Percentiles rank a stretch among this genome's conserved stretches.
Conservation (phyloP, 92 coral and sea anemone genomes). For the Heteractis magnifica region DNA sequence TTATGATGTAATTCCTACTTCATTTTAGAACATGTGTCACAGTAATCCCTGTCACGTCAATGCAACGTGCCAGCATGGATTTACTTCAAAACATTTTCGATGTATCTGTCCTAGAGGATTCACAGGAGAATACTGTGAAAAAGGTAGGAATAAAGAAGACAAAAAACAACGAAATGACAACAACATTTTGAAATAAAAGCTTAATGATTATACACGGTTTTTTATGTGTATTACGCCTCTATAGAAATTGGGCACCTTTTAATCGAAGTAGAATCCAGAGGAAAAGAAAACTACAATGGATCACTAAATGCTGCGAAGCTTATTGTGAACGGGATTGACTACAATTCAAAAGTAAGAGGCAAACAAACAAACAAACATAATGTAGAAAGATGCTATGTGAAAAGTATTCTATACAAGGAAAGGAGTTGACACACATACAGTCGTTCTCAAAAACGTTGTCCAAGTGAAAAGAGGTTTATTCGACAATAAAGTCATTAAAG, state of each 20-base stretch:
- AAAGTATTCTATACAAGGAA: too few species aligned
- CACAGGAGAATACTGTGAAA: conserved; percentile 15
- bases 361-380: not conserved
- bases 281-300: not conserved
- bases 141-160: not conserved
- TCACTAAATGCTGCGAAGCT: not conserved
- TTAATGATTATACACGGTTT: too few species aligned
- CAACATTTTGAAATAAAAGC: too few species aligned
- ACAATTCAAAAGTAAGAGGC: not conserved
- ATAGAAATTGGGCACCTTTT: not conserved
- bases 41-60: conserved; percentile 9
- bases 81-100: conserved; percentile 3
- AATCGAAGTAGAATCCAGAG: not conserved
- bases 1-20: not conserved
- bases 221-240: not conserved
- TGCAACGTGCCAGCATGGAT: conserved; percentile 20
- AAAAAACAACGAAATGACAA: not conserved
- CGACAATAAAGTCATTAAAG: too few species aligned
- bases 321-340: not conserved
- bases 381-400: too few species aligned
- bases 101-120: conserved; percentile 15
- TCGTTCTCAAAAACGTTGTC: too few species aligned
- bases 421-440: too few species aligned
- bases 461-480: too few species aligned
- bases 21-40: conserved; percentile 8